Evolutionary conservation across 2,797 vertebrate species (phyloP), one percentile per base, ranked within the genome.

Genomic region (Melanotaenia parkinsoni): DNA sequence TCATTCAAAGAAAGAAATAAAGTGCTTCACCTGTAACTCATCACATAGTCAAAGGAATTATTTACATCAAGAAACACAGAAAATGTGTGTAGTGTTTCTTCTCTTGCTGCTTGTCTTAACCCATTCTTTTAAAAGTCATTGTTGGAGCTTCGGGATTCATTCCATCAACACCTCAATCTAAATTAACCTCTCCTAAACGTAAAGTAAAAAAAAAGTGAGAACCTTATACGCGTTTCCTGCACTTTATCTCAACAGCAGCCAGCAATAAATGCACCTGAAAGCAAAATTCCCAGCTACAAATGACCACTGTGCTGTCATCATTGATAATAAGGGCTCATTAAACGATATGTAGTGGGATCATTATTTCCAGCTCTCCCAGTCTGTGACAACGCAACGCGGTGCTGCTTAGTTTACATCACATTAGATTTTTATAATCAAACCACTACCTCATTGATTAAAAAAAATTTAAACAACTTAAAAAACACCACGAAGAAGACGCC

Each of bases 381-480:
- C 24, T 58, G 47, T 57, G 43, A 28, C 50, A 51, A 11, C 20
- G 37, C 68, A 43, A 18, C 32, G 1, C 45, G 16, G 51, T n/a
- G 24, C 68, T 61, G 63, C 66, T 81, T 53, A 22, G 22, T 62
- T 64, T 20, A 70, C 12, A 57, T 54, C 13, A 33, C 26, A 32
- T 50, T 53, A 32, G 20, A 57, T 18, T 47, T 30, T 63, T 22
- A 47, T 8, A 58, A 71, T 64, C 56, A 58, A 58, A 45, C 18
- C 18, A 33, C 12, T 12, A 62, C 72, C 63, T 83, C 65, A 74
- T 72, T 53, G 81, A 74, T 63, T 68, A 75, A 80, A 16, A 4
- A 1, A 43, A 24, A 50, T 4, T 40, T 4, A 30, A 30, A 28
- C 14, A 32, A 16, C 18, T 13, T 1, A 56, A 58, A 40, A 53